phyloP scores from a whole-genome alignment of 2,888 invertebrate species.

The Neria commutata region DNA sequence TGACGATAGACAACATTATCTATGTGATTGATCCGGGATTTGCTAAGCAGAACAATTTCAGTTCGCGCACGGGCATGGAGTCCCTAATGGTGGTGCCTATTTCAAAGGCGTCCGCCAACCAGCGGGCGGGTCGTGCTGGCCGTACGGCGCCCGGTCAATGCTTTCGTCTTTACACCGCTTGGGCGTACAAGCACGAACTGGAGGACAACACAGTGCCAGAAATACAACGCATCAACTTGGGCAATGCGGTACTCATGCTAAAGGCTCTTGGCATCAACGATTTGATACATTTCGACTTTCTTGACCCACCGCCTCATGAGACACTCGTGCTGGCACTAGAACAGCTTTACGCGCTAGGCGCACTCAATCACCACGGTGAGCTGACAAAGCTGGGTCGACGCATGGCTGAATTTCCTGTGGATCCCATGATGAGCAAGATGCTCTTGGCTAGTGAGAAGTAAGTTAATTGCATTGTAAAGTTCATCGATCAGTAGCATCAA shows the following conservation, averaged over 20 bases:
- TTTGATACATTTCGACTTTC: conserved; percentile 95
- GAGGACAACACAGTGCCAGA: conserved; percentile 98
- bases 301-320: conserved; percentile 97
- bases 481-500: too few species aligned
- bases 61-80: conserved; percentile 98
- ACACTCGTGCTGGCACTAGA: conserved; percentile 92
- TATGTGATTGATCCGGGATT: conserved; percentile 99
- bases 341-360: conserved; percentile 96
- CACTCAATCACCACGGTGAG: conserved; percentile 96
- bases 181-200: conserved; percentile 97
- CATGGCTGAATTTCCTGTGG: conserved; percentile 99
- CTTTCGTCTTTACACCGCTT: conserved; percentile 96
- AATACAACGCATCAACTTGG: conserved; percentile 96
- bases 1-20: conserved; percentile 98
- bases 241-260: conserved; percentile 93
- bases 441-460: conserved; percentile 94
- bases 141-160: conserved; percentile 97
- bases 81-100: conserved; percentile 98
- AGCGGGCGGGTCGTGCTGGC: conserved; percentile 94
- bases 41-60: conserved; percentile 98
- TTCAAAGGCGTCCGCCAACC: conserved; percentile 97
- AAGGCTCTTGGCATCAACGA: conserved; percentile 98
- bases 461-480: conserved; percentile 57
- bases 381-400: conserved; percentile 93
- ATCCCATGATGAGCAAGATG: conserved; percentile 99